Evolutionary conservation across 30 jellyfish, hydroid and myxozoan species (phyloP), one percentile per base, ranked within the genome.

Genomic region (Nemopilema nomurai): DNA sequence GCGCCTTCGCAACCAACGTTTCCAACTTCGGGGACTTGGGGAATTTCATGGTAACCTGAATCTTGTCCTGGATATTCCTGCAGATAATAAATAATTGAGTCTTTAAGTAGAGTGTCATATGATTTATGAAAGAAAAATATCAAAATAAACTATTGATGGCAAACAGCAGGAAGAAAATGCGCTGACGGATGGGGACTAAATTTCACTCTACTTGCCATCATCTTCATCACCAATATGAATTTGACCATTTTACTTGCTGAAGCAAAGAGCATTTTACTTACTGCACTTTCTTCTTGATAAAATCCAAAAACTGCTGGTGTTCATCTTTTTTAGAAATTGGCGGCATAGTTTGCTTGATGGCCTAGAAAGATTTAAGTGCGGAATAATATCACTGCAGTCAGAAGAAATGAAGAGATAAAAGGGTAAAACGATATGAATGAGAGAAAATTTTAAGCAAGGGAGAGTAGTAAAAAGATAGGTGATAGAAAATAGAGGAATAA

Each of bases 1-100:
- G 85, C 26, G 67, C 33, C 62, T 71, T 71, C 29, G 91, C 73
- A 16, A 83, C 67, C 19, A 83, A 73, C 8, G 74, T 77, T 49
- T 83, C 79, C 33, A 87, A 49, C 77, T 77, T 76, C 31, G 96
- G 96, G 20, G 96, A 87, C 20, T 87, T 87, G 49, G 96, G 90
- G 30, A 87, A 87, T 24, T 72, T 73, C 88, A 87, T 74, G 9
- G 88, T 87, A 50, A 87, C 49, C 57, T 87, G 81, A 24, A 87
- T 79, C 28, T 87, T 87, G 28, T 69, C 89, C 1, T 52, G 66
- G 24, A 77, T 22, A 25, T 26, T 28, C 27, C 96, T 87, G 86
- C 1, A 66, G 49, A 68, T 1, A 28, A 8, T 31, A 30, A 4
- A 21, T 7, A 31, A 41, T 18, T 1, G 27, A 74, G 33, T 18